Evolutionary conservation across 2,797 vertebrate genomes (phyloP).

Genomic region (Morelia viridis): DNA sequence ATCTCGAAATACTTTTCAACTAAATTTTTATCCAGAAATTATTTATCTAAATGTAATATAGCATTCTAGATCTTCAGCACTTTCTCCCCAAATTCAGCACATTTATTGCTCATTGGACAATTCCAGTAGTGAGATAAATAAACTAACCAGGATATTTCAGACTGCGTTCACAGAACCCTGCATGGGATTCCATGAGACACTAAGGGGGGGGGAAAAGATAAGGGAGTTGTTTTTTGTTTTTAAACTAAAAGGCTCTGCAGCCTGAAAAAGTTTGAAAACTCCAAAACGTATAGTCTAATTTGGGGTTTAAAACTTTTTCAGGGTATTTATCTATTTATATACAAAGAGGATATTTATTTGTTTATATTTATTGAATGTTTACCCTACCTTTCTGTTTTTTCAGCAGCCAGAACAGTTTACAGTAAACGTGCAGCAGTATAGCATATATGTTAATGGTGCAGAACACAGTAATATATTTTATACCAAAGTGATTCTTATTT

Average conservation of each 20-base stretch:
- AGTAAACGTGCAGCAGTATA: neutral
- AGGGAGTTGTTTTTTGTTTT: neutral
- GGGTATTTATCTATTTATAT: neutral
- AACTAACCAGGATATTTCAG: neutral
- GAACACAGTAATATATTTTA: neutral
- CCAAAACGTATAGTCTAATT: neutral
- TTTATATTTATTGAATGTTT: neutral
- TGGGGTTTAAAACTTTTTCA: neutral
- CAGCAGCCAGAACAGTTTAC: neutral
- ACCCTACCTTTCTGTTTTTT: neutral
- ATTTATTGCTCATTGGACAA: neutral
- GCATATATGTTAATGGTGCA: neutral
- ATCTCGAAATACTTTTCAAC: neutral
- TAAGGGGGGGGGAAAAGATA: neutral
- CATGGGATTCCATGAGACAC: neutral
- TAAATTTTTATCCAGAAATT: neutral
- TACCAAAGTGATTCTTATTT: neutral
- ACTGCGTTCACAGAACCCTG: neutral
- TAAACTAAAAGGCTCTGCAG: neutral
- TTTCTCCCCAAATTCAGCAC: neutral
- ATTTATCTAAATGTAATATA: neutral
- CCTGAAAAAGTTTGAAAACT: neutral
- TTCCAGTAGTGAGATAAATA: neutral
- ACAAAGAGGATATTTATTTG: neutral
- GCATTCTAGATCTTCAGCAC: fast-evolving